Evolutionary conservation across 2,113 vertebrate genomes (phyloP).

Genomic region (Scomber japonicus): DNA sequence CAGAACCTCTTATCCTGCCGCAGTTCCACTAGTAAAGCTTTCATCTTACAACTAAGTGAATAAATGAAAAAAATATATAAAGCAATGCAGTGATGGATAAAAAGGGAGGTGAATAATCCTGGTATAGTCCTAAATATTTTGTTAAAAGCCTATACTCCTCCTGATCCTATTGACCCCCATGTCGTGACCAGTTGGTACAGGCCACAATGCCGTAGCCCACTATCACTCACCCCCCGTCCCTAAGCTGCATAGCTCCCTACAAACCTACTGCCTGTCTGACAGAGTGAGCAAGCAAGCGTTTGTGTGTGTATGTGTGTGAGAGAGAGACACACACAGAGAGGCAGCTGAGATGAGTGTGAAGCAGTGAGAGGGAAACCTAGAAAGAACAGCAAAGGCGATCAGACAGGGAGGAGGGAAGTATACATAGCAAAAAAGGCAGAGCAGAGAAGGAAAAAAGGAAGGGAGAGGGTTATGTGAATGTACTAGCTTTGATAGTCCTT

Average conservation of each 20-base stretch:
- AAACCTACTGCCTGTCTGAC: conserved; percentile 61
- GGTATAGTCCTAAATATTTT: conserved; percentile 54
- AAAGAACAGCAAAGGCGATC: conserved; percentile 65
- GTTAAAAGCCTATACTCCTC: conserved; percentile 48
- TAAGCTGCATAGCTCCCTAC: conserved; percentile 69
- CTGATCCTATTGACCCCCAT: conserved; percentile 64
- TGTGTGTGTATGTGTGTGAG: conserved; percentile 14
- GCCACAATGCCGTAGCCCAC: conserved; percentile 74
- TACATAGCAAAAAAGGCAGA: conserved; percentile 54
- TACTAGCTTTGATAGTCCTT: conserved; percentile 23
- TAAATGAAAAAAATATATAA: conserved; percentile 1
- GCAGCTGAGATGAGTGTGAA: conserved; percentile 70
- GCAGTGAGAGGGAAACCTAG: conserved; percentile 69
- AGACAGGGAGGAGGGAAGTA: conserved; percentile 35
- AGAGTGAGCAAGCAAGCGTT: conserved; percentile 41
- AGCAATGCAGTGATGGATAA: background rate
- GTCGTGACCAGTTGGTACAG: conserved; percentile 79
- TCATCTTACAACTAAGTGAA: conserved; percentile 17
- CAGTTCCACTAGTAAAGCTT: conserved; percentile 16
- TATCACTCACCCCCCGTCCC: conserved; percentile 52
- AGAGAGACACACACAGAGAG: conserved; percentile 40
- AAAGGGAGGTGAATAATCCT: conserved; percentile 26
- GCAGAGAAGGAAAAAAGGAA: conserved; percentile 19
- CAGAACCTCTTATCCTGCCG: background rate
- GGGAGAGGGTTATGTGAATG: conserved; percentile 22